Evolutionary conservation across 2,113 vertebrate species (phyloP), one percentile per base, ranked within the genome.

Genomic region (Microtus oregoni): DNA sequence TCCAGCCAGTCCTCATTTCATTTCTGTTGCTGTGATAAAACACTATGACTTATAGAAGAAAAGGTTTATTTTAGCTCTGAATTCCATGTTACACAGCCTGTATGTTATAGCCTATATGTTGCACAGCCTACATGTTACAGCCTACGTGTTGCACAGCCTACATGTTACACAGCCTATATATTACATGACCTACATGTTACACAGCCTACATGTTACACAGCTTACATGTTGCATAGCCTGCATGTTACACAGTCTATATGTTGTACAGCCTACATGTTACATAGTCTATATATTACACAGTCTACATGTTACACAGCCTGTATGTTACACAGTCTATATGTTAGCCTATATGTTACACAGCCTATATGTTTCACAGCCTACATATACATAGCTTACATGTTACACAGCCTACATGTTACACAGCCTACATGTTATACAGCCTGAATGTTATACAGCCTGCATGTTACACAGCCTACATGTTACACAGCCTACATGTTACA

Each of bases 141-240:
- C n/a, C n/a, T n/a, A n/a, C n/a, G n/a, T n/a, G n/a, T n/a, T n/a
- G n/a, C 15, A 55, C 55, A 55, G 55, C 55, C 55, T 19, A 28
- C 7, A 78, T 15, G 44, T 50, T 78, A 50, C 73, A 76, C 5
- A 28, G 26, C 14, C 41, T 76, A 47, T 26, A 47, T 35, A 17
- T 58, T 19, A 6, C 15, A n/a, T n/a, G 19, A 4, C 17, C 1
- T 58, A 58, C 17, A 58, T 58, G 14, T 19, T 58, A 1, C 55
- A 58, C 17, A 58, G 55, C 55, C 17, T 58, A 1, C 17, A 50
- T 30, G 44, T 77, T 58, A 5, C 55, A 58, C 17, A 58, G 55
- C 0, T 5, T 58, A 19, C 1, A 78, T 30, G 44, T 77, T 58
- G 1, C 1, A 19, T 1, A 19, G 17, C 55, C 17, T 58, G 5